Evolutionary conservation across 2,888 invertebrate genomes (phyloP), one percentile per base, ranked within the genome.

Genomic region (Caenorhabditis sp.): DNA sequence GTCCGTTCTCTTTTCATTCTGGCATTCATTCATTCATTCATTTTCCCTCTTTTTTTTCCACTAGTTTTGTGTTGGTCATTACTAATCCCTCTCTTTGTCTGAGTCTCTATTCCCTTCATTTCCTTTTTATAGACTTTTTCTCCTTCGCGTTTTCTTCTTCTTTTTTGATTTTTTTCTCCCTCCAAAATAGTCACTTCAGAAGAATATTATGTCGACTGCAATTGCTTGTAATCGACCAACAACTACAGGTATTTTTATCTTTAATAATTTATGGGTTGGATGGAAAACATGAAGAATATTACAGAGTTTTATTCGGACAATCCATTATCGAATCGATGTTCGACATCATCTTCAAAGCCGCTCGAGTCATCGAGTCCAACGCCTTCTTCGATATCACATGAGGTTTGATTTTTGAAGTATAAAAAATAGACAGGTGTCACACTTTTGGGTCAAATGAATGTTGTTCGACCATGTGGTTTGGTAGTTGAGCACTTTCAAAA

Each of bases 1-100:
- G 25, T 8, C 56, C 38, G 25, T 27, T 27, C 52, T 38, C n/a
- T n/a, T n/a, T 25, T 36, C 36, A 17, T 23, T 23, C 50, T 43
- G 38, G n/a, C 25, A 43, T 43, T 12, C 26, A 31, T 31, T 31
- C 31, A 31, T 31, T 7, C 31, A 31, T 31, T 25, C 20, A 25
- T 27, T 53, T 49, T 38, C 43, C 12, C 17, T 12, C 36, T 43
- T 25, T n/a, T n/a, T n/a, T n/a, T 57, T 63, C 56, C 43, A 43
- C 12, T 43, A 17, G 12, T 43, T 43, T 43, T 17, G 14, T 17
- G 43, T 43, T 43, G 43, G 43, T 43, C 43, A 43, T 43, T 43
- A 43, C 43, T 43, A 43, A 43, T 43, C 43, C 43, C 12, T 43
- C 43, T 43, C 12, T 5, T 43, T 43, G 43, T 43, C 43, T 43